A percentile compares a stretch with the other conserved stretches of the same genome.
Conservation (phyloP, 2,113 vertebrate genomes). For the Gallinago jamesoni region DNA sequence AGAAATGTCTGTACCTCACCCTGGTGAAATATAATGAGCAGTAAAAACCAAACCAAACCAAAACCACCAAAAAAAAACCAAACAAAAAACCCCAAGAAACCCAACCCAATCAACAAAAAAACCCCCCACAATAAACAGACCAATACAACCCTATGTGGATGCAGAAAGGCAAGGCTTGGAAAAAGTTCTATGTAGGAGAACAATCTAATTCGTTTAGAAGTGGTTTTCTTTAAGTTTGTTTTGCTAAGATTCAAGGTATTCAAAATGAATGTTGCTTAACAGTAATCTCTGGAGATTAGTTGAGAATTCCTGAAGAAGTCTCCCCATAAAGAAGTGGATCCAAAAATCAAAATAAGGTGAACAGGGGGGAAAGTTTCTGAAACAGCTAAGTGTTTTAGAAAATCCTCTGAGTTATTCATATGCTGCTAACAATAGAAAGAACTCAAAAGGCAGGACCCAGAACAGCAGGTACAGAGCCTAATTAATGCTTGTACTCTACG, state of each 20-base stretch:
- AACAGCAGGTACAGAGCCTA: slow-evolving; percentile 39
- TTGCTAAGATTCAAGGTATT: not conserved
- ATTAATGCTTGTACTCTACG: slow-evolving; percentile 11
- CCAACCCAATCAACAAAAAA: not conserved
- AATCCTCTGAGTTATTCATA: slow-evolving; percentile 32
- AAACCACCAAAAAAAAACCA: not conserved
- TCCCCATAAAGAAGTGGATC: not conserved
- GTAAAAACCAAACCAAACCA: not conserved
- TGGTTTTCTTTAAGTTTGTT: not conserved
- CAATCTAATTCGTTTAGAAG: not conserved
- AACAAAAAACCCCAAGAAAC: not conserved
- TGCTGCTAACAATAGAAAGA: slow-evolving; percentile 34
- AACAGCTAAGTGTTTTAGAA: slow-evolving; percentile 1
- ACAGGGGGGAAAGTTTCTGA: not conserved
- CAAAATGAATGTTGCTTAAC: not conserved
- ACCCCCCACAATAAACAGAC: not conserved
- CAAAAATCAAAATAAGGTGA: not conserved
- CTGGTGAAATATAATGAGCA: not conserved
- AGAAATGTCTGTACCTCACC: not conserved
- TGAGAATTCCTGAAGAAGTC: not conserved
- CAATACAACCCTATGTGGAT: not conserved
- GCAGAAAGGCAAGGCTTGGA: not conserved
- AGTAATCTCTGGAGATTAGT: not conserved
- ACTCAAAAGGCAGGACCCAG: slow-evolving; percentile 25
- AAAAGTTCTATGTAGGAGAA: not conserved